Evolutionary conservation across 2,113 vertebrate genomes (phyloP).

Genomic region (Dicrurus megarhynchus): DNA sequence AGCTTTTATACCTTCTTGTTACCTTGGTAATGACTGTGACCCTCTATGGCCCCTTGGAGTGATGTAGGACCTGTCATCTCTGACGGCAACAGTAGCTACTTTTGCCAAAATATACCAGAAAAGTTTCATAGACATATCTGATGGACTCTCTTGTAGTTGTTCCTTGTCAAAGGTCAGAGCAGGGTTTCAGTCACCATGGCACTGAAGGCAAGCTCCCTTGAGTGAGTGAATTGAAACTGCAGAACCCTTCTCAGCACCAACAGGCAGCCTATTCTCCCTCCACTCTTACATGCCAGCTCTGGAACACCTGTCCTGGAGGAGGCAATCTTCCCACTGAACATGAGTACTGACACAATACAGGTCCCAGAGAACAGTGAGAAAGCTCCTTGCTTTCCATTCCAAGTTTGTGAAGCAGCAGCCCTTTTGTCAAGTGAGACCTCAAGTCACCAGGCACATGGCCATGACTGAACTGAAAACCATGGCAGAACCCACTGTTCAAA

Average conservation of each 20-base stretch:
- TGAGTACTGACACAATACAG: neutral
- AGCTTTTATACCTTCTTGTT: neutral
- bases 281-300: neutral
- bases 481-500: neutral
- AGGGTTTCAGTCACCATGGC: neutral
- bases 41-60: neutral
- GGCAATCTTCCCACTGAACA: neutral
- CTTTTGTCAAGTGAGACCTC: neutral
- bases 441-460: too few relatives aligned
- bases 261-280: neutral
- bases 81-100: accelerated
- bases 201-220: neutral
- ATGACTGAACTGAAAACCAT: accelerated
- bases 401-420: neutral
- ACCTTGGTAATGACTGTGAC: neutral
- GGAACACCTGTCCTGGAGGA: neutral
- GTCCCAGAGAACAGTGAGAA: neutral
- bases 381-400: neutral
- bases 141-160: neutral
- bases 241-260: neutral
- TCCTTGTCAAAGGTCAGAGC: neutral
- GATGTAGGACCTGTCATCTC: neutral
- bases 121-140: neutral
- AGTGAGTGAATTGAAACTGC: neutral
- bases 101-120: neutral